Base-by-base conservation (phyloP, 1,140 invertebrate species). In the Tetramorium parvispinum region DNA sequence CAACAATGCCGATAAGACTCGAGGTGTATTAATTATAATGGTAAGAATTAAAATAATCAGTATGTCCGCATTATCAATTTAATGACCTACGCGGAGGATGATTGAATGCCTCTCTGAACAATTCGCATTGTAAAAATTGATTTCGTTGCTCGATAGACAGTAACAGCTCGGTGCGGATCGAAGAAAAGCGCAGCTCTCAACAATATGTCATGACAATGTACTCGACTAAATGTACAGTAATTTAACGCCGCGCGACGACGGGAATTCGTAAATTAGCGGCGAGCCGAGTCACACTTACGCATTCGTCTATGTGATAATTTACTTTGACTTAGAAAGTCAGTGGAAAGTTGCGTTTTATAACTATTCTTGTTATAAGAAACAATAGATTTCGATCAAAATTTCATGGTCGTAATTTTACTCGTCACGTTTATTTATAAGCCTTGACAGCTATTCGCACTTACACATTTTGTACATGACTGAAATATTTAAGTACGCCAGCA, bases 201-300 rank as follows among this genome's bases (percentile, higher is more conserved):
- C 71, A 27, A 73, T 10, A 10, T 16, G 21, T 7, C 46, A 16
- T 11, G 49, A 75, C 71, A 75, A 78, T 65, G 46, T 37, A 40
- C 51, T 71, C 49, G 40, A 32, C 40, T 53, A 27, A 82, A 73
- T 73, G 73, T 27, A 40, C 65, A 40, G 49, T 24, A 82, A 82
- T 82, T 71, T 82, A 71, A 18, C 37, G 7, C 51, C 65, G 51
- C 49, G 63, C 13, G 18, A 57, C 32, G 40, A 59, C n/a, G 51
- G 32, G 51, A 57, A 82, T 82, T 82, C 66, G 24, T 43, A 82
- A 82, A 82, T 82, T 82, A 46, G 7, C 76, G 27, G 27, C 59
- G 59, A 65, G 76, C n/a, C 65, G 78, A 81, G 79, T 82, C 78
- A 82, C 79, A 73, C 66, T 73, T 46, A 24, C 16, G 79, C 66